A percentile compares a stretch with the other conserved stretches of the same genome.
Conservation (phyloP, 2,797 vertebrate species). For the Morus bassanus region DNA sequence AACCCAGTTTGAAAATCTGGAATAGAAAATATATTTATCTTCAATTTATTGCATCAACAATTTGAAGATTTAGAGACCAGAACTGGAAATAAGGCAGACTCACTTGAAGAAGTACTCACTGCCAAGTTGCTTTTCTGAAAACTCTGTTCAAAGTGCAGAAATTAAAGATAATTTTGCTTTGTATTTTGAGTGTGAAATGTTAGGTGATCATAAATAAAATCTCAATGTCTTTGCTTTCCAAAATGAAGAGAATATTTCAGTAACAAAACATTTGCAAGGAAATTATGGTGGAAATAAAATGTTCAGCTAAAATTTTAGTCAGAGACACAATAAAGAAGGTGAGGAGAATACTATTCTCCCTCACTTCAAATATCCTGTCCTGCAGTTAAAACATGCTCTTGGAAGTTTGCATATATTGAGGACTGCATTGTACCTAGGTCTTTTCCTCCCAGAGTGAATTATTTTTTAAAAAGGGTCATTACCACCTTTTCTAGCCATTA, state of each 20-base stretch:
- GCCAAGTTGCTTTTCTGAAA: neutral
- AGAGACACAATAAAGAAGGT: neutral
- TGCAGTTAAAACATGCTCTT: neutral
- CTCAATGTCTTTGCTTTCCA: neutral
- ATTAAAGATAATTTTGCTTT: neutral
- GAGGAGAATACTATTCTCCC: neutral
- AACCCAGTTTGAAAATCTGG: neutral
- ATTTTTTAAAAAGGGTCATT: neutral
- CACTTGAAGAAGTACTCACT: neutral
- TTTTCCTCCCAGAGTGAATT: neutral
- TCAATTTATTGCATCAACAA: neutral
- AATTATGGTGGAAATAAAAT: neutral
- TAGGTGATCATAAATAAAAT: constrained; percentile 1
- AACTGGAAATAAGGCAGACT: neutral
- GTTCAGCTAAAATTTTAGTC: neutral
- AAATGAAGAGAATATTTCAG: neutral
- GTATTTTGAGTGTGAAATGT: neutral
- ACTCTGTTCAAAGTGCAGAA: neutral
- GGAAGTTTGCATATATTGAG: neutral
- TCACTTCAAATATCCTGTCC: neutral
- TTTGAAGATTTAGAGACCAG: neutral
- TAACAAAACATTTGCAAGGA: neutral
- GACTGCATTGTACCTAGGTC: neutral
- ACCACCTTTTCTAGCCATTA: neutral
- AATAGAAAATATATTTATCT: neutral